Evolutionary conservation across 2,888 invertebrate genomes (phyloP), one percentile per base, ranked within the genome.

Genomic region (Sylvicola cinctus): DNA sequence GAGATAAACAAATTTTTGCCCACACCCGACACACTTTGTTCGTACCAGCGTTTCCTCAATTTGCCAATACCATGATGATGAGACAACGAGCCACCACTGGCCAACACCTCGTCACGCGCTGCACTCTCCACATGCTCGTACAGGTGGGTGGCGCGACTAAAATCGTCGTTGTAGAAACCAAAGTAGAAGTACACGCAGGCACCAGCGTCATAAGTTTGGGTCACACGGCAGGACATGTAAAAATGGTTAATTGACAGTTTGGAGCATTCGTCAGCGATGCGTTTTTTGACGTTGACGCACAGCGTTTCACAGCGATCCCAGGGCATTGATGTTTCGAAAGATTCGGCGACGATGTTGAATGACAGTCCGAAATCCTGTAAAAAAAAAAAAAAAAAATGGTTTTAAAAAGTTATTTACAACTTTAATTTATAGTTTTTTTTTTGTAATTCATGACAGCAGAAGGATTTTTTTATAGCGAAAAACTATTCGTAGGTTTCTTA

Each of bases 31-130:
- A 96, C 79, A 0, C 88, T 83, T 35, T 69, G 62, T 4, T 70
- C 62, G 53, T 95, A 79, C 81, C 90, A 98, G 46, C 73, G 73
- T 44, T 78, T 77, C 13, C 96, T 68, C 37, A 83, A 63, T 57
- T 98, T 98, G 0, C 96, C 96, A 11, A 96, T 77, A 1, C 95
- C 95, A 53, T 95, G 95, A 55, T 95, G 95, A 59, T 95, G 95
- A 1, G 93, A 93, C 44, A 96, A 68, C 42, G 88, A 90, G 14
- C 70, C 70, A 11, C 59, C 59, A 43, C 72, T 78, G 2, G 81
- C 76, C 32, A 96, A 61, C 41, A 96, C 91, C 58, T 93, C 93
- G 46, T 91, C 79, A 23, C 96, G 63, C 0, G 93, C 95, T 26
- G 70, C 68, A 29, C 72, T 71, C 60, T 96, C 95, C 34, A 96